These are phyloP conservation scores for Brachyhypopomus gauderio DNA, from an alignment of 2,113 vertebrate species.

Conservation along the genomic window DNA sequence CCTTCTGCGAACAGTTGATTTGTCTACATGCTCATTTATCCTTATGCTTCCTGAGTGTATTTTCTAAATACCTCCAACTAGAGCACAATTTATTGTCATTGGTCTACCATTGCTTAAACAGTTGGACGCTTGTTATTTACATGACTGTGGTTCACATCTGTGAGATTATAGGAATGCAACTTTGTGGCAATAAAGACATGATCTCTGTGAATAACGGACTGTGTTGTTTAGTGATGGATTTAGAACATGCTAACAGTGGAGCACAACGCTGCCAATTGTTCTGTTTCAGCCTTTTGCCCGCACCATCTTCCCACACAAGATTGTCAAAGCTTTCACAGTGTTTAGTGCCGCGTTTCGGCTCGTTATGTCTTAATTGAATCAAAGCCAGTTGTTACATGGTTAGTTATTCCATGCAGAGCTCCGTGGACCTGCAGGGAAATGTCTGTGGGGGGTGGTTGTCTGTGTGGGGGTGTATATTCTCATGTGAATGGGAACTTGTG, in stretches of 20 bases:
- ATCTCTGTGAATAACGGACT: background rate
- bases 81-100: background rate
- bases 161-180: background rate
- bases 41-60: background rate
- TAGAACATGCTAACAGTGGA: background rate
- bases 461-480: background rate
- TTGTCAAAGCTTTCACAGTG: background rate
- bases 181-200: background rate
- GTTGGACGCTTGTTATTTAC: background rate
- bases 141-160: background rate
- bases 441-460: background rate
- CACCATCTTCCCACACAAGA: background rate
- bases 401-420: constrained; percentile 34
- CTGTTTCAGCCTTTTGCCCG: background rate
- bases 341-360: constrained; percentile 10
- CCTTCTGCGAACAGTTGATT: background rate
- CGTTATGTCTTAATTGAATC: constrained; percentile 25
- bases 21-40: background rate
- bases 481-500: no score
- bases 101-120: background rate
- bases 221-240: background rate
- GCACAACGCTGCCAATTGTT: background rate
- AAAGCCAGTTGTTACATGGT: constrained; percentile 17
- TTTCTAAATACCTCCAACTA: background rate
- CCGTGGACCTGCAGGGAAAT: background rate